Evolutionary conservation across 1,140 invertebrate genomes (phyloP), one percentile per base, ranked within the genome.

Genomic region (Megathymus violae): DNA sequence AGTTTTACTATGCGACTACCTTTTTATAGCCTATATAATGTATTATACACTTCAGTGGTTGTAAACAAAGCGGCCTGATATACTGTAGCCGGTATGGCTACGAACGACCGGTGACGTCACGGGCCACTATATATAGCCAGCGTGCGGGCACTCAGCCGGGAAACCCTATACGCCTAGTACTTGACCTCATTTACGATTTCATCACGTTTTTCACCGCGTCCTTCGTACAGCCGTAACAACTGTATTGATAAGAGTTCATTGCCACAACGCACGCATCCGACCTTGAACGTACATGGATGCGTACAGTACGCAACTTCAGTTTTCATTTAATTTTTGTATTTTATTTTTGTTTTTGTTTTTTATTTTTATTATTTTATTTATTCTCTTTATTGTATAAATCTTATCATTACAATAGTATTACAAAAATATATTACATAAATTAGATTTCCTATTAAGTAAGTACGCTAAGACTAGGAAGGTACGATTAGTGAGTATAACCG

Each of bases 331-430:
- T 67, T 68, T 60, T 76, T 71, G 50, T 74, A 51, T 79, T 74
- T 78, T 74, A 44, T 62, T 74, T 80, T 83, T 77, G 48, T 77
- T 78, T 71, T 74, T 38, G 72, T 81, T 85, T 82, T 82, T 82
- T 89, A 81, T 85, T 82, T 83, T 74, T 84, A 76, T 83, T 84
- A 85, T 86, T 87, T 69, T 88, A 87, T 84, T 82, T 81, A 71
- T 80, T 83, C 82, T 89, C 81, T 92, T 91, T 89, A 87, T 91
- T 91, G 54, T 69, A 87, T 83, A 91, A 89, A 88, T 73, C 86
- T 89, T 88, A 88, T 65, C 64, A 78, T 85, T 81, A 88, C 80
- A 87, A 83, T 83, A 85, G 86, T 74, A 81, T 87, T 90, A 91
- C 78, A 92, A 91, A 85, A 91, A 91, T 90, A 89, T 82, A 85